A percentile compares a stretch with the other conserved stretches of the same genome.
Evolutionary conservation across 2,797 vertebrate genomes (phyloP).

Genomic region (Vespertilio murinus): DNA sequence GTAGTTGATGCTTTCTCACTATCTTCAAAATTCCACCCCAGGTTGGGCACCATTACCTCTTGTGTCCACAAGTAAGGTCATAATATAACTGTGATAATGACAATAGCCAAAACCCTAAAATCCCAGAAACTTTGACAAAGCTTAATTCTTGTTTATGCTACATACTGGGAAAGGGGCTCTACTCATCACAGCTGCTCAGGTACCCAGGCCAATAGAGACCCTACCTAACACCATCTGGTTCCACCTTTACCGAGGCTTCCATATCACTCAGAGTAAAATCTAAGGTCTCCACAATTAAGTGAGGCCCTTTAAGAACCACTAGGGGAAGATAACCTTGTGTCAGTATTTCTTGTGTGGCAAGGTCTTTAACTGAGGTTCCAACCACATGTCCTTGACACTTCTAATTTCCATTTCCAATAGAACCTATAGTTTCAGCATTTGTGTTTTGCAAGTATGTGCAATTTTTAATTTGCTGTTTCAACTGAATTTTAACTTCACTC

Average conservation of each 20-base stretch:
- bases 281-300: neutral
- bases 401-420: constrained; percentile 3
- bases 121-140: neutral
- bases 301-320: neutral
- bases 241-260: neutral
- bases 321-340: neutral
- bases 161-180: neutral
- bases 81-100: neutral
- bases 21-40: neutral
- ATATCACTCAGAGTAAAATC: neutral
- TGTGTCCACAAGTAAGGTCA: neutral
- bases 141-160: neutral
- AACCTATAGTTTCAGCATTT: constrained; percentile 11
- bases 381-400: neutral
- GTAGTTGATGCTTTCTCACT: neutral
- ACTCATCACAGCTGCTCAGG: neutral
- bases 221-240: too few species aligned
- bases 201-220: neutral
- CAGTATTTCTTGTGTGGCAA: neutral
- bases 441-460: neutral
- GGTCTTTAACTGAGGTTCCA: neutral
- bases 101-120: neutral
- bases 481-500: constrained; percentile 31
- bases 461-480: constrained; percentile 46
- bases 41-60: neutral